Evolutionary conservation across 2,888 invertebrate species (phyloP).

Genomic region (Orthosia cruda): DNA sequence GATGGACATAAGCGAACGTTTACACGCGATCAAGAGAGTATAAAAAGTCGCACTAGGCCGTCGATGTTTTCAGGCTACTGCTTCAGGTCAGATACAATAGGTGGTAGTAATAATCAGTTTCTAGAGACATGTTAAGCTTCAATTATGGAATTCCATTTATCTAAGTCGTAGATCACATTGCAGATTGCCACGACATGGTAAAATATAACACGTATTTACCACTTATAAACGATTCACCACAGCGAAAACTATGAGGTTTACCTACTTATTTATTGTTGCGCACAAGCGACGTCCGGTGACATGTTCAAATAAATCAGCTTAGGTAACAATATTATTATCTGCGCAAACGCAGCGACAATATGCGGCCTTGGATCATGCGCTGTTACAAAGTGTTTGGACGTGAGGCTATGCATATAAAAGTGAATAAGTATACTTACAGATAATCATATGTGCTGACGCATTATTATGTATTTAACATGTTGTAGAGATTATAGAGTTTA

Average conservation of each 20-base stretch:
- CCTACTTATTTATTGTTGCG: neutral
- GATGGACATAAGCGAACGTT: too few relatives aligned
- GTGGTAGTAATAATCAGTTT: too few relatives aligned
- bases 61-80: too few relatives aligned
- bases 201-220: neutral
- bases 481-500: neutral
- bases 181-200: too few relatives aligned
- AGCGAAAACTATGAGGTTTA: neutral
- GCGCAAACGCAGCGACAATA: constrained; percentile 32
- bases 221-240: neutral
- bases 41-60: too few relatives aligned
- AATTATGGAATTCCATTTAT: too few relatives aligned
- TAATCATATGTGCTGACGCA: neutral
- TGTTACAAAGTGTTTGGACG: constrained; percentile 33
- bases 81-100: too few relatives aligned
- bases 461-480: neutral
- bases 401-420: constrained; percentile 28
- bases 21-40: too few relatives aligned
- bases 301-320: constrained; percentile 32
- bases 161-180: too few relatives aligned
- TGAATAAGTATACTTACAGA: neutral
- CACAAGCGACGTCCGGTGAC: neutral
- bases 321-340: constrained; percentile 10
- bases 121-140: too few relatives aligned
- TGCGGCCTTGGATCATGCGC: constrained; percentile 39